Conservation (phyloP, 2,888 invertebrate species). For the Germaria angustata region DNA sequence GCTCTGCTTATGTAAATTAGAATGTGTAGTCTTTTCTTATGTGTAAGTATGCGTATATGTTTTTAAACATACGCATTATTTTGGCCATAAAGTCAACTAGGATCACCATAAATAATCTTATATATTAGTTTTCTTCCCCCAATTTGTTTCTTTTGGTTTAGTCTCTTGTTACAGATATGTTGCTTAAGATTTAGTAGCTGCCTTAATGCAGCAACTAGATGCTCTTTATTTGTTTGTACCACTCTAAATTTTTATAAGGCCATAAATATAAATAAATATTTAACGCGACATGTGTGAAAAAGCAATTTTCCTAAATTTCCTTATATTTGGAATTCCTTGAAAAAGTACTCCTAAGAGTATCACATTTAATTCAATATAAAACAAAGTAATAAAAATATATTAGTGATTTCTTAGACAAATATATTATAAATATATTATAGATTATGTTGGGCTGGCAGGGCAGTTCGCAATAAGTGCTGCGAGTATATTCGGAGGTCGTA, state of each 20-base stretch:
- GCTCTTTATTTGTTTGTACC: neutral
- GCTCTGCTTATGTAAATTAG: neutral
- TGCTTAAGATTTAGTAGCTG: neutral
- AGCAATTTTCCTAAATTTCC: neutral
- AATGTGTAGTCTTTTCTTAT: neutral
- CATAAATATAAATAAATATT: slow-evolving; percentile 30
- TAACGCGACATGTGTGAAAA: neutral
- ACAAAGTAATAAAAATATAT: too few species aligned
- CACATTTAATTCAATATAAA: too few species aligned
- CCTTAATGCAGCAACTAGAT: neutral
- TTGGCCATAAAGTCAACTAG: slow-evolving; percentile 58
- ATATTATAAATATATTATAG: too few species aligned
- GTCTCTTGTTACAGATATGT: neutral
- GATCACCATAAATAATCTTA: slow-evolving; percentile 53
- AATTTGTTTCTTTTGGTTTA: neutral
- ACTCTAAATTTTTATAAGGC: neutral
- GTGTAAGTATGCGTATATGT: neutral
- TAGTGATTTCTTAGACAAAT: too few species aligned
- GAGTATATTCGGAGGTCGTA: too few species aligned
- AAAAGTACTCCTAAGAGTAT: too few species aligned
- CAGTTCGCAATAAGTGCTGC: too few species aligned
- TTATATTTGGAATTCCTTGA: neutral
- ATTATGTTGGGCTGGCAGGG: too few species aligned
- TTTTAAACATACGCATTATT: slow-evolving; percentile 1
- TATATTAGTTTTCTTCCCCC: slow-evolving; percentile 35